phyloP scores from a whole-genome alignment of 2,888 invertebrate species.

The Lymantria monacha region DNA sequence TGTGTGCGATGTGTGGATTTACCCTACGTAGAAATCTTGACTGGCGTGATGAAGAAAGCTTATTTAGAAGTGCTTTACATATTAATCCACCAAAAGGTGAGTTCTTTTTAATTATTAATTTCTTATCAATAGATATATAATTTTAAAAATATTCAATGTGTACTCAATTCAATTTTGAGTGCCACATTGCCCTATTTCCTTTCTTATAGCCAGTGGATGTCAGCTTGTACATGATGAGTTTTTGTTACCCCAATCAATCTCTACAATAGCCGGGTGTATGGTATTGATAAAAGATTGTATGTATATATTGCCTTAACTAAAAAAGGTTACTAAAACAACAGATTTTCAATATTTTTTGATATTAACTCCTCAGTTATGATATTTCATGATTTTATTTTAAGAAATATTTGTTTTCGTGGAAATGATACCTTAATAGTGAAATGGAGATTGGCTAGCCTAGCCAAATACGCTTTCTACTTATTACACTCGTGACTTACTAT shows the following conservation, averaged over 20 bases:
- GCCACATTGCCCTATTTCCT: constrained; percentile 26
- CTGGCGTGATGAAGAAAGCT: constrained; percentile 96
- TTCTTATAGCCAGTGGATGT: constrained; percentile 13
- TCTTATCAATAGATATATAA: background rate
- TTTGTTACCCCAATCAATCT: constrained; percentile 11
- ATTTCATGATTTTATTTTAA: too few species aligned
- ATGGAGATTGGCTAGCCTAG: too few species aligned
- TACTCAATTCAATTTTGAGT: constrained; percentile 2
- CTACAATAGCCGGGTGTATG: constrained; percentile 6
- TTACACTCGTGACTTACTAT: too few species aligned
- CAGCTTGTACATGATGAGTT: constrained; percentile 13
- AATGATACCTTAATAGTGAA: too few species aligned
- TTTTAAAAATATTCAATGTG: background rate
- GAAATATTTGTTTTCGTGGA: too few species aligned
- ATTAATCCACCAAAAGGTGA: constrained; percentile 99
- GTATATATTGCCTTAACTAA: background rate
- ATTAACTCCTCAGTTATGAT: too few species aligned
- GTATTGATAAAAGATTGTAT: constrained; percentile 4
- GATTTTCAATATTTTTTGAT: too few species aligned
- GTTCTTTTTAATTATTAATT: constrained; percentile 22
- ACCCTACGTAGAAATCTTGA: constrained; percentile 93
- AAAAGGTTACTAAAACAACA: too few species aligned
- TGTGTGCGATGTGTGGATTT: constrained; percentile 87
- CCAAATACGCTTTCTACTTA: too few species aligned
- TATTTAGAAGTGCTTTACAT: constrained; percentile 94